Conservation (phyloP, 2,113 vertebrate species). For the Tyrannus savana region DNA sequence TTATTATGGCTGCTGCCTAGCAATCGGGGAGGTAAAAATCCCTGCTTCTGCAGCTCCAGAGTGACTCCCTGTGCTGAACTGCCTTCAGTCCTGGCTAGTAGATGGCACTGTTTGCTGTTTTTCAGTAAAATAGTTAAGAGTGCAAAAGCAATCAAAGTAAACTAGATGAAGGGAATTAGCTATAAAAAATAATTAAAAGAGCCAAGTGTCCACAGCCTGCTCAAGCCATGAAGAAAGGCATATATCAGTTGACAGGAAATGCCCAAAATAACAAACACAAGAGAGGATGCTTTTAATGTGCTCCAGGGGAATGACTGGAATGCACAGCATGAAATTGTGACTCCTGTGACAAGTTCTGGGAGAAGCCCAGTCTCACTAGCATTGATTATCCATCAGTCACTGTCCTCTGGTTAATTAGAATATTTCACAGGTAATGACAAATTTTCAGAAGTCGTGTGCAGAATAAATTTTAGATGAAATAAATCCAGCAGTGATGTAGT, state of each 20-base stretch:
- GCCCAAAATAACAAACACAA: not conserved
- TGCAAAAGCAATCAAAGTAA: not conserved
- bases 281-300: not conserved
- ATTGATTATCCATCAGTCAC: not conserved
- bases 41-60: not conserved
- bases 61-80: not conserved
- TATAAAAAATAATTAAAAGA: not conserved
- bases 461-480: not conserved
- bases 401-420: not conserved
- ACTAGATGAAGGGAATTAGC: not conserved
- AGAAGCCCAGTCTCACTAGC: not conserved
- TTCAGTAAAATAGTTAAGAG: not conserved
- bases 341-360: not conserved
- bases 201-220: fast-evolving
- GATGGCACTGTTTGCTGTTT: not conserved
- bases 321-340: not conserved
- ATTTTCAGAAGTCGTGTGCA: not conserved
- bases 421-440: not conserved
- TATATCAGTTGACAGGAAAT: not conserved
- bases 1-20: not conserved
- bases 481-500: not conserved
- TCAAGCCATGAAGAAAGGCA: not conserved
- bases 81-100: not conserved
- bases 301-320: not conserved
- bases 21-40: not conserved